These are phyloP conservation scores for Crotalus horridus DNA, from an alignment of 2,113 vertebrate genomes.

Conservation along the genomic window DNA sequence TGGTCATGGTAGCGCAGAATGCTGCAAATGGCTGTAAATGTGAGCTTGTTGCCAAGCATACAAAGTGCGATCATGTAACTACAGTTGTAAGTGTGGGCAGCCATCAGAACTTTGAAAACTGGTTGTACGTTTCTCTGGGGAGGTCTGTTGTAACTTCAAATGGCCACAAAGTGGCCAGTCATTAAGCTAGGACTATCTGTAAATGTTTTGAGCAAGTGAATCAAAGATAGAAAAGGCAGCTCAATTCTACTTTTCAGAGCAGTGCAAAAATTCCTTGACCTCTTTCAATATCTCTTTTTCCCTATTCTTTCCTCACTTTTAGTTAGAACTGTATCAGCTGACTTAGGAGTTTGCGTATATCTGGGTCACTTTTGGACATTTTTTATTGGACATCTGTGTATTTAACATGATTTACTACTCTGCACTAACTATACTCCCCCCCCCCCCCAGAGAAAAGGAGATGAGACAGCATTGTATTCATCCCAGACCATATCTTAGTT, in stretches of 20 bases:
- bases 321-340: background rate
- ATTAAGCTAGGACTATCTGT: too few species aligned
- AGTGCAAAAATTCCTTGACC: background rate
- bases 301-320: too few species aligned
- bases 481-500: constrained; percentile 21
- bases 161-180: too few species aligned
- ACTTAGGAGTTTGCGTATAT: background rate
- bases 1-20: too few species aligned
- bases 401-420: background rate
- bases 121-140: too few species aligned
- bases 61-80: too few species aligned
- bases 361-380: background rate
- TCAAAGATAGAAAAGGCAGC: background rate
- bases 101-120: too few species aligned
- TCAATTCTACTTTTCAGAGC: background rate
- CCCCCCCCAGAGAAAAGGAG: background rate
- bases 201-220: background rate
- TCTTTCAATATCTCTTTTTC: background rate
- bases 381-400: background rate
- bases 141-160: too few species aligned
- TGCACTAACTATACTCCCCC: background rate
- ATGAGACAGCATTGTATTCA: constrained; percentile 5
- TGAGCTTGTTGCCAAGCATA: too few species aligned
- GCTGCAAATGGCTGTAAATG: too few species aligned
- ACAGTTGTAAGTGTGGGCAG: too few species aligned